These are phyloP conservation scores for Pluvianellus socialis DNA, from an alignment of 2,113 vertebrate genomes.

Conservation along the genomic window DNA sequence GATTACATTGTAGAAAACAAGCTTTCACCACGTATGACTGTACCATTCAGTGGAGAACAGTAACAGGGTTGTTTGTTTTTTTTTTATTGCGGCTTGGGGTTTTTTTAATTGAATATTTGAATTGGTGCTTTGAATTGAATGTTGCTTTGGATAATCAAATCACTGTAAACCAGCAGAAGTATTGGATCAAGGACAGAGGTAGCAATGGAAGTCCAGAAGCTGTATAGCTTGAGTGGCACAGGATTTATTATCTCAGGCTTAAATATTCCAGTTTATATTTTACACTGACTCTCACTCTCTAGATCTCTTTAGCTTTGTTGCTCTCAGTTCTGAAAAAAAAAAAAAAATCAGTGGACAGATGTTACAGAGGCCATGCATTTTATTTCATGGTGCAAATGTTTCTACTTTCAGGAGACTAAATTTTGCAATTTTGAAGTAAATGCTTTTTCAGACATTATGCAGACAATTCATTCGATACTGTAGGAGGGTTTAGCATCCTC, in stretches of 20 bases:
- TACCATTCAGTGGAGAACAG: not conserved
- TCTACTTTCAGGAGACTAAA: not conserved
- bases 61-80: not conserved
- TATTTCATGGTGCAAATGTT: not conserved
- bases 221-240: not conserved
- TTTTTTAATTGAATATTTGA: not conserved
- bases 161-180: not conserved
- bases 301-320: not conserved
- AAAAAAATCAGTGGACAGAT: not conserved
- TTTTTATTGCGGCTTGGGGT: not conserved
- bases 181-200: not conserved
- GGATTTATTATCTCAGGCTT: not conserved
- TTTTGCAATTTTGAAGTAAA: not conserved
- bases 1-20: not conserved
- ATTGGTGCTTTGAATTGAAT: not conserved
- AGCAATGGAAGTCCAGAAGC: not conserved
- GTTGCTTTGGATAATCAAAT: not conserved
- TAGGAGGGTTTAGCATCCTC: not conserved
- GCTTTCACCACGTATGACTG: not conserved
- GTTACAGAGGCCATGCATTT: not conserved
- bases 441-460: not conserved
- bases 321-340: not conserved
- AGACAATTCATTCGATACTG: fast-evolving
- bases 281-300: not conserved
- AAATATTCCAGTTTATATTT: not conserved